phyloP scores from a whole-genome alignment of 1,140 invertebrate genomes.

The Matsumurasca onukii region DNA sequence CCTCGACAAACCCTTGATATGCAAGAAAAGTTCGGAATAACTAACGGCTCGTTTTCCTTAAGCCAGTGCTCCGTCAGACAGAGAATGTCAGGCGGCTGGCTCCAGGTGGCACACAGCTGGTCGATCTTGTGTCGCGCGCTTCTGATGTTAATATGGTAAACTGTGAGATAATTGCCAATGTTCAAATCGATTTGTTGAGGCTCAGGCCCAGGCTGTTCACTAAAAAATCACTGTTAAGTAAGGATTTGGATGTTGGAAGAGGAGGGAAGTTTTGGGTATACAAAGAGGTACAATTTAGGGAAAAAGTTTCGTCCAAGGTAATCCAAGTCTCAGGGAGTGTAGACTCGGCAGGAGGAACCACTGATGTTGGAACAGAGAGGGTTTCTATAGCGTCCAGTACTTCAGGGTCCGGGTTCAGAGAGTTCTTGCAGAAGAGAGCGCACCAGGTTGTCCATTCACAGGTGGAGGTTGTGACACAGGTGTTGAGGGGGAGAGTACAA shows the following conservation, averaged over 20 bases:
- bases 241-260: background rate
- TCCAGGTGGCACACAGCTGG: background rate
- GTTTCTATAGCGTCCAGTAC: no score
- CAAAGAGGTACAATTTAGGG: no score
- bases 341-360: no score
- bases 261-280: background rate
- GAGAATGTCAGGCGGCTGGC: background rate
- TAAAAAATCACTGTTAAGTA: background rate
- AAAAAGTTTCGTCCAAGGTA: no score
- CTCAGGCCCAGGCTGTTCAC: background rate
- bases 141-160: background rate
- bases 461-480: background rate
- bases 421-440: background rate
- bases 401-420: background rate
- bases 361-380: no score
- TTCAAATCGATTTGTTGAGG: background rate
- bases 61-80: conserved; percentile 4
- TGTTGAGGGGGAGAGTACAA: background rate
- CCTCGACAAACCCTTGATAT: background rate
- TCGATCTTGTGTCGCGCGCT: no score
- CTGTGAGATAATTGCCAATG: background rate
- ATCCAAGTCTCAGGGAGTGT: no score
- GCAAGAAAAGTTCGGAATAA: background rate
- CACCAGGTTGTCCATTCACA: background rate
- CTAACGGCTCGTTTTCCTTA: background rate